Percentiles rank a stretch among this genome's conserved stretches.
Conservation (phyloP, 2,888 invertebrate species). For the Phania funesta region DNA sequence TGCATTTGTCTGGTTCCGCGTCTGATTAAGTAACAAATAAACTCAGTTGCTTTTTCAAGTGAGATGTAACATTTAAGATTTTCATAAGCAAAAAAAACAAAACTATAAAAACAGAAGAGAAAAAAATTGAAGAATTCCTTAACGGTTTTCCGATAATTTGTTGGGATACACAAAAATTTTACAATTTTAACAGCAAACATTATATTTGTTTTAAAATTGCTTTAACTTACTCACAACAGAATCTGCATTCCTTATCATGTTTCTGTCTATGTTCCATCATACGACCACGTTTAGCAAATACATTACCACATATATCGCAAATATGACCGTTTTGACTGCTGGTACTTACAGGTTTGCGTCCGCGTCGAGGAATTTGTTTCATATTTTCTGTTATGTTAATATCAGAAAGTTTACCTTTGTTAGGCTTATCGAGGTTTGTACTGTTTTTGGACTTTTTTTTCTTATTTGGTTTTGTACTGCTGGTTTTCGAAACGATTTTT, state of each 20-base stretch:
- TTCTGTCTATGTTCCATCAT: slow-evolving; percentile 77
- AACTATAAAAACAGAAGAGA: too few species aligned
- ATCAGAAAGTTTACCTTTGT: background rate
- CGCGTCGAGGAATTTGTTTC: slow-evolving; percentile 53
- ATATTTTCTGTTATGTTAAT: background rate
- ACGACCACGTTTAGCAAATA: slow-evolving; percentile 76
- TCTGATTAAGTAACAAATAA: too few species aligned
- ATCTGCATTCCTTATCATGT: slow-evolving; percentile 74
- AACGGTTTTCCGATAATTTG: too few species aligned
- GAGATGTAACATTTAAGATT: too few species aligned
- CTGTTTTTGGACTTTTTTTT: slow-evolving; percentile 8
- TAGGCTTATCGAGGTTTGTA: background rate
- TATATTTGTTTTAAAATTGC: background rate
- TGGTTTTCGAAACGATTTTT: background rate
- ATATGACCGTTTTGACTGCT: slow-evolving; percentile 73
- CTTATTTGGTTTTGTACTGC: slow-evolving; percentile 16
- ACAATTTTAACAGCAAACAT: too few species aligned
- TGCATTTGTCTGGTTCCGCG: too few species aligned
- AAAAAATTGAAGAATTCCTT: too few species aligned
- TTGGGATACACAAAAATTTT: too few species aligned
- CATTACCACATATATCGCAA: slow-evolving; percentile 78
- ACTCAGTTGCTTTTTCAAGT: too few species aligned
- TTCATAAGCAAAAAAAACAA: too few species aligned
- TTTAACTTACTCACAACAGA: slow-evolving; percentile 76
- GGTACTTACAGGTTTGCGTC: slow-evolving; percentile 46